A percentile compares a stretch with the other conserved stretches of the same genome.
These are phyloP conservation scores for Atta texana DNA, from an alignment of 1,140 invertebrate species.

Conservation along the genomic window DNA sequence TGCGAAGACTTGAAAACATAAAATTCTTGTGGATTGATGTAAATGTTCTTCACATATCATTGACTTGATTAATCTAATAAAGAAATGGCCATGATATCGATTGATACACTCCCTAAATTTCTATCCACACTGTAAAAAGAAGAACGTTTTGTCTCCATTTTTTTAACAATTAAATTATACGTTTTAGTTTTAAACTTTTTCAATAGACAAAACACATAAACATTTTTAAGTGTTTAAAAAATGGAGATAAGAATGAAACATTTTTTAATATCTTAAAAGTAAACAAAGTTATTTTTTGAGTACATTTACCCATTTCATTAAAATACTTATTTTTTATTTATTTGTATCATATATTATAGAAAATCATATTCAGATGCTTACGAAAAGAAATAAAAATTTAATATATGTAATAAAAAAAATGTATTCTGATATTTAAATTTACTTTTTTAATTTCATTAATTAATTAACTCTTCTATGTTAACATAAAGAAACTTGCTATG, in stretches of 20 bases:
- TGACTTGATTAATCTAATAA: conserved; percentile 43
- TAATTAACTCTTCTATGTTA: neutral
- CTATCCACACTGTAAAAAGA: neutral
- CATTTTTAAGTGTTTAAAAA: too few relatives aligned
- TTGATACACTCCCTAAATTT: neutral
- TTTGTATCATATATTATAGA: neutral
- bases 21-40: neutral
- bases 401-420: neutral
- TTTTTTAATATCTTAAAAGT: too few relatives aligned
- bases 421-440: neutral
- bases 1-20: neutral
- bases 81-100: neutral
- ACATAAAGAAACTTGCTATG: neutral
- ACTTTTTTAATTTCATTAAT: neutral
- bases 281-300: too few relatives aligned
- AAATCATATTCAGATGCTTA: neutral
- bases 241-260: too few relatives aligned
- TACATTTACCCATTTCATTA: neutral
- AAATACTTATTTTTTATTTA: neutral
- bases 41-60: conserved; percentile 9
- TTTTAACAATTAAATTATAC: too few relatives aligned
- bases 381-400: neutral
- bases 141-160: too few relatives aligned
- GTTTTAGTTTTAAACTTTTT: too few relatives aligned
- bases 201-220: too few relatives aligned